A percentile compares a stretch with the other conserved stretches of the same genome.
phyloP scores from a whole-genome alignment of 2,888 invertebrate genomes.

The Hartigia nigra region DNA sequence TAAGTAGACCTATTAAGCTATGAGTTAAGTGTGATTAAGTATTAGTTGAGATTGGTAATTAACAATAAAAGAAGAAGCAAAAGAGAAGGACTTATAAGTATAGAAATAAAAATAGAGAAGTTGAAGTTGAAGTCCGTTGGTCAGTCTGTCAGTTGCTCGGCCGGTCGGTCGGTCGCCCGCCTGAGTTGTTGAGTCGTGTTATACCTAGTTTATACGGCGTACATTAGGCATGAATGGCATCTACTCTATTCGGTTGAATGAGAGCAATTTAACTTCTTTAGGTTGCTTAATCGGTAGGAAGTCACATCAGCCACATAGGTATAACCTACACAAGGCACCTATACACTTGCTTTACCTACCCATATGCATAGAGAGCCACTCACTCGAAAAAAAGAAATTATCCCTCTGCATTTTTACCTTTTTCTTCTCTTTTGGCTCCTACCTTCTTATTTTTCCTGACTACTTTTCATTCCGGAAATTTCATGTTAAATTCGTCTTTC shows the following conservation, averaged over 20 bases:
- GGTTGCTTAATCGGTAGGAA: conserved; percentile 67
- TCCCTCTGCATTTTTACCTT: neutral
- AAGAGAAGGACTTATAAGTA: neutral
- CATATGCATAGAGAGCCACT: neutral
- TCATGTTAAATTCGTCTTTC: neutral
- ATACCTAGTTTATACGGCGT: conserved; percentile 66
- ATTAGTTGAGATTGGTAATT: conserved; percentile 24
- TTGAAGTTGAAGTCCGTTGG: conserved; percentile 1
- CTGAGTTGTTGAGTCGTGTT: conserved; percentile 63
- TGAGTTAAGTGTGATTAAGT: conserved; percentile 23
- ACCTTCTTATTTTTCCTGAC: neutral
- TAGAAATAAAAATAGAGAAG: conserved; percentile 3
- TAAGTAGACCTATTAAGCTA: conserved; percentile 18
- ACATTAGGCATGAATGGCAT: conserved; percentile 67
- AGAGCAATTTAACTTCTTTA: conserved; percentile 67
- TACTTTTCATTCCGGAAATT: neutral
- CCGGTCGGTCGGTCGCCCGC: conserved; percentile 39
- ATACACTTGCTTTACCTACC: conserved; percentile 17
- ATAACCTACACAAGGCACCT: conserved; percentile 24
- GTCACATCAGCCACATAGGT: conserved; percentile 60
- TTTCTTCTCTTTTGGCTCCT: neutral
- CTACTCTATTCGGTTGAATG: conserved; percentile 65
- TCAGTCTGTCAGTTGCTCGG: conserved; percentile 19
- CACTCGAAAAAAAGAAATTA: neutral
- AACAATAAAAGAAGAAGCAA: conserved; percentile 6